Conservation (phyloP, 2,888 invertebrate genomes). For the Rosalia funebris region DNA sequence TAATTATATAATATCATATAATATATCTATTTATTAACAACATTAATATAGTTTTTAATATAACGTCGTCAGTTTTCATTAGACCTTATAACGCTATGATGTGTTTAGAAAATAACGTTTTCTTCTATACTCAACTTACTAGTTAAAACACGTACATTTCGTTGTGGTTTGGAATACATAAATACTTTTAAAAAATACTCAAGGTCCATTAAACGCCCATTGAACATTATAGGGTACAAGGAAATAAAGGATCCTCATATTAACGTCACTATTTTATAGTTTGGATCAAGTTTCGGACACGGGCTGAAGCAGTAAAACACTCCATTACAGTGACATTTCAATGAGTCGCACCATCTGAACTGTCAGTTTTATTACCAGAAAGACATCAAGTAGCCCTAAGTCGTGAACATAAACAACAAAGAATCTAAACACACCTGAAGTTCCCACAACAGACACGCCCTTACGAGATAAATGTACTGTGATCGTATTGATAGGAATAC, state of each 20-base stretch:
- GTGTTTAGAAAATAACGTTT: no score
- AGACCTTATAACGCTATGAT: no score
- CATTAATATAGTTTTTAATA: no score
- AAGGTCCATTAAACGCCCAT: conserved; percentile 11
- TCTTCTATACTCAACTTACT: no score
- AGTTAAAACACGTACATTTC: no score
- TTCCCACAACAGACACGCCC: conserved; percentile 39
- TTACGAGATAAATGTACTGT: conserved; percentile 17
- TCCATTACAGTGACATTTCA: conserved; percentile 63
- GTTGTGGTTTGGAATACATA: no score
- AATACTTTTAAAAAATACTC: conserved; percentile 3
- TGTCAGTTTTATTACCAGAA: conserved; percentile 68
- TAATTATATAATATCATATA: no score
- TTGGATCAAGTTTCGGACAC: conserved; percentile 58
- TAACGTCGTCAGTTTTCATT: no score
- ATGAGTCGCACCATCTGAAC: conserved; percentile 60
- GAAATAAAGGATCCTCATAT: conserved; percentile 37
- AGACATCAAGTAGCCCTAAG: conserved; percentile 64
- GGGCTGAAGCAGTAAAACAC: conserved; percentile 60
- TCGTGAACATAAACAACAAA: conserved; percentile 55
- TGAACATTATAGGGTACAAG: conserved; percentile 18
- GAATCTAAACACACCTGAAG: conserved; percentile 47
- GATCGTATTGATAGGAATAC: not conserved
- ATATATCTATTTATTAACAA: no score
- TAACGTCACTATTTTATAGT: conserved; percentile 47